These are phyloP conservation scores for Peromyscus polionotus DNA, from an alignment of 2,113 vertebrate species.

Conservation along the genomic window DNA sequence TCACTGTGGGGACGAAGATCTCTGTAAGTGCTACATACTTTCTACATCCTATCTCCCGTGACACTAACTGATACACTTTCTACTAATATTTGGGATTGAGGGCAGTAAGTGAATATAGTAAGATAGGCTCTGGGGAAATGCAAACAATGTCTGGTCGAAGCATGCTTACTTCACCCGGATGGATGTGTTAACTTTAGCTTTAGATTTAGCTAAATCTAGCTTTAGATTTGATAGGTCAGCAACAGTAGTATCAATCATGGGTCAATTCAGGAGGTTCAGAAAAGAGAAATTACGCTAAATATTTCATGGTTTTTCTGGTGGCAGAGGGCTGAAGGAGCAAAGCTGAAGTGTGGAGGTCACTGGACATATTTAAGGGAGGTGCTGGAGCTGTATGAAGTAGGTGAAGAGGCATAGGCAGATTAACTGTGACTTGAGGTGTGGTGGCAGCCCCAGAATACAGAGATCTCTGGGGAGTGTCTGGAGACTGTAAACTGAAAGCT, in stretches of 20 bases:
- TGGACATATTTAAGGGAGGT: background rate
- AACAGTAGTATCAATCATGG: background rate
- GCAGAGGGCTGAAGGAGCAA: background rate
- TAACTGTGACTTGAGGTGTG: background rate
- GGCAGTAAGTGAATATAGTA: background rate
- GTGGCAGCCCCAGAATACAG: fast-evolving
- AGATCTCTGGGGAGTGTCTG: background rate
- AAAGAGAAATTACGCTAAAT: conserved; percentile 10
- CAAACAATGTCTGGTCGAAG: background rate
- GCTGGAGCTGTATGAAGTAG: too few relatives aligned
- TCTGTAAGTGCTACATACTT: background rate
- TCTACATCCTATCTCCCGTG: background rate
- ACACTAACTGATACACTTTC: background rate
- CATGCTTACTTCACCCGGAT: background rate
- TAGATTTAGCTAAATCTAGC: background rate
- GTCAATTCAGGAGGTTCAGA: background rate
- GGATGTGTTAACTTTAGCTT: background rate
- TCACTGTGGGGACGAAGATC: background rate
- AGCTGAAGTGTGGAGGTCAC: background rate
- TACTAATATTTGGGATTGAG: background rate
- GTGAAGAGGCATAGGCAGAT: background rate
- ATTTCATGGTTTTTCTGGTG: background rate
- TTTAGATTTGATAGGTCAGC: background rate
- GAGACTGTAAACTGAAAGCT: background rate
- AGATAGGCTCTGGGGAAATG: background rate